A percentile compares a stretch with the other conserved stretches of the same genome.
Conservation (phyloP, 2,888 invertebrate species). For the Hedychridium roseum region DNA sequence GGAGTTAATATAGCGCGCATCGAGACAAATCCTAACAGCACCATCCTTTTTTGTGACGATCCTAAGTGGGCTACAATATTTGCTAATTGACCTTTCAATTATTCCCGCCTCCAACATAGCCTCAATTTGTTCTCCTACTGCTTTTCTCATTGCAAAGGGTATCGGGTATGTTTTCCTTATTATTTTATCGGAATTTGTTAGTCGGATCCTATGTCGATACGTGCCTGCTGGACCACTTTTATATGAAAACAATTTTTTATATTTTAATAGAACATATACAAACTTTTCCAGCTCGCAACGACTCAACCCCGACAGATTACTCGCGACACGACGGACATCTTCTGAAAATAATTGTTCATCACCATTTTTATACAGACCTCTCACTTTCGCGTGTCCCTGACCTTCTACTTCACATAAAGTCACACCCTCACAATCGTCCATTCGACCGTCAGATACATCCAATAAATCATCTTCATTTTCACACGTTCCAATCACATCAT, state of each 20-base stretch:
- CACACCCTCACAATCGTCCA: neutral
- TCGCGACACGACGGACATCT: no score
- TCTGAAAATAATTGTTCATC: no score
- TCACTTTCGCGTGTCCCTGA: no score
- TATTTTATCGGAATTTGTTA: slow-evolving; percentile 32
- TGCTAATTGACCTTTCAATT: slow-evolving; percentile 38
- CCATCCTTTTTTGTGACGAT: slow-evolving; percentile 42
- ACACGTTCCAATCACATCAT: neutral
- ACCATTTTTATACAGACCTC: no score
- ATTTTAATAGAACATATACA: neutral
- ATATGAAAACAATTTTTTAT: slow-evolving; percentile 26
- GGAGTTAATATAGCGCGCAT: slow-evolving; percentile 43
- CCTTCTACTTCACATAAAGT: neutral
- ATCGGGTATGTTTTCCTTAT: slow-evolving; percentile 21
- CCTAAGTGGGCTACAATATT: slow-evolving; percentile 44
- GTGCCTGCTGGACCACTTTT: slow-evolving; percentile 24
- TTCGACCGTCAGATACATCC: neutral
- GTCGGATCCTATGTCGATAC: slow-evolving; percentile 39
- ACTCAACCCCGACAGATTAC: no score
- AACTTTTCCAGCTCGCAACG: no score
- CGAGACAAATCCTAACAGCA: slow-evolving; percentile 40
- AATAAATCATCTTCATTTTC: neutral
- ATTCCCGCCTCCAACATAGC: slow-evolving; percentile 41
- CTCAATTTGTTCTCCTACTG: slow-evolving; percentile 21
- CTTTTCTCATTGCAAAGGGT: slow-evolving; percentile 5